Evolutionary conservation across 2,888 invertebrate genomes (phyloP).

Genomic region (Dione juno): DNA sequence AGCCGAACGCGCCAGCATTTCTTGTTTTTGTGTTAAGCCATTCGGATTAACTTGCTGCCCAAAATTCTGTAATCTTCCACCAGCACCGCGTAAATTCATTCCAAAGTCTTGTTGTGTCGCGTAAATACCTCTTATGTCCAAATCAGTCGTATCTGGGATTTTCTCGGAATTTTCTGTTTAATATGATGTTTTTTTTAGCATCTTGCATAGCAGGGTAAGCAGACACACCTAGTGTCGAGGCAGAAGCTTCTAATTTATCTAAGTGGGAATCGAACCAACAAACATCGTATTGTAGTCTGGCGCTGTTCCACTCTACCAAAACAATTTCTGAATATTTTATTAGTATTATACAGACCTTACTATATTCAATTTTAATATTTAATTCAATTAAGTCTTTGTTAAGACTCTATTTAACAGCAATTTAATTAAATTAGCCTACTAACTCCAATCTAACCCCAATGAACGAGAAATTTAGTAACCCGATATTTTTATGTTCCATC

Average conservation of each 20-base stretch:
- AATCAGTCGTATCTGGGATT: conserved; percentile 80
- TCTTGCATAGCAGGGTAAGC: no score
- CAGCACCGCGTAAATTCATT: conserved; percentile 87
- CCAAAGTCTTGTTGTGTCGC: conserved; percentile 91
- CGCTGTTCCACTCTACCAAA: no score
- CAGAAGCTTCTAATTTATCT: no score
- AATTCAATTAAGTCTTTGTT: no score
- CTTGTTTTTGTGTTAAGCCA: conserved; percentile 91
- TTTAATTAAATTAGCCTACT: background rate
- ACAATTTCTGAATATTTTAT: no score
- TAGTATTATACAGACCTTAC: no score
- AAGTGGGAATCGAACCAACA: no score
- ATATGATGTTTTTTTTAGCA: background rate
- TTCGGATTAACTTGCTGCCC: conserved; percentile 86
- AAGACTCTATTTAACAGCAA: background rate
- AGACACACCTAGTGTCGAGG: no score
- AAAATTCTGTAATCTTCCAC: conserved; percentile 86
- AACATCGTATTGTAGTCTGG: no score
- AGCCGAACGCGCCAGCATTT: conserved; percentile 92
- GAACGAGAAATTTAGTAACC: background rate
- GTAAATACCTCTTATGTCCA: conserved; percentile 89
- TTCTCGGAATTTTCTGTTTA: conserved; percentile 72
- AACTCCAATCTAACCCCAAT: background rate
- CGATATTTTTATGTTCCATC: background rate
- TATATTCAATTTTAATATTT: no score